A percentile compares a stretch with the other conserved stretches of the same genome.
phyloP scores from a whole-genome alignment of 1,140 invertebrate genomes.

The Drosophila takahashii region DNA sequence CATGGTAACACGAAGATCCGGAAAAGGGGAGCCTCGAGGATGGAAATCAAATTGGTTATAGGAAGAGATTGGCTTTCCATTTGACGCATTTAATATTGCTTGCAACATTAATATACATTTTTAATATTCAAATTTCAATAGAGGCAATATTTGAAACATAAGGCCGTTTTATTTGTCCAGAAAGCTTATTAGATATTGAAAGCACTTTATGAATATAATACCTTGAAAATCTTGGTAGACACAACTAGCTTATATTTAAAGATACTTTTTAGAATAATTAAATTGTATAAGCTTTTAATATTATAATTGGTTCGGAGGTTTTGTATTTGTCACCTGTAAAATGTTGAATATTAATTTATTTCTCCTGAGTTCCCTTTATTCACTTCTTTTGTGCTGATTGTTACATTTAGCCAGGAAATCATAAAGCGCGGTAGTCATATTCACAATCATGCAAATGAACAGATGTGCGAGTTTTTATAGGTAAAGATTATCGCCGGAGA shows the following conservation, averaged over 20 bases:
- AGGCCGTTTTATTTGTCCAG: too few species aligned
- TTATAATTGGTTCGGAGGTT: too few species aligned
- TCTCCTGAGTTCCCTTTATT: background rate
- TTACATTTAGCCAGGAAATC: background rate
- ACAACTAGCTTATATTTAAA: too few species aligned
- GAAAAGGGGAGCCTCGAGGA: background rate
- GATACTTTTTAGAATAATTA: too few species aligned
- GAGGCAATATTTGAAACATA: background rate
- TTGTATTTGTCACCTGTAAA: background rate
- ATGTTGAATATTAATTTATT: background rate
- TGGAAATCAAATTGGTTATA: constrained; percentile 15
- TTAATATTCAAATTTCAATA: background rate
- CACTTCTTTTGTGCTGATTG: background rate
- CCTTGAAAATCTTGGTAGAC: too few species aligned
- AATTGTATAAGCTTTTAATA: too few species aligned
- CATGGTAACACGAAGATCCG: constrained; percentile 16
- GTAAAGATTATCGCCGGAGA: constrained; percentile 25
- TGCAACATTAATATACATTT: background rate
- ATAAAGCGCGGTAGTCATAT: constrained; percentile 5
- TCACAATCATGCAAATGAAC: constrained; percentile 32
- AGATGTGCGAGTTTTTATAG: constrained; percentile 2
- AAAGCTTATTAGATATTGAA: too few species aligned
- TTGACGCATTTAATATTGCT: constrained; percentile 5
- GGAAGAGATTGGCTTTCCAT: constrained; percentile 8
- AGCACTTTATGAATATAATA: too few species aligned